phyloP scores from a whole-genome alignment of 2,797 vertebrate species.

The Fundulus diaphanus region DNA sequence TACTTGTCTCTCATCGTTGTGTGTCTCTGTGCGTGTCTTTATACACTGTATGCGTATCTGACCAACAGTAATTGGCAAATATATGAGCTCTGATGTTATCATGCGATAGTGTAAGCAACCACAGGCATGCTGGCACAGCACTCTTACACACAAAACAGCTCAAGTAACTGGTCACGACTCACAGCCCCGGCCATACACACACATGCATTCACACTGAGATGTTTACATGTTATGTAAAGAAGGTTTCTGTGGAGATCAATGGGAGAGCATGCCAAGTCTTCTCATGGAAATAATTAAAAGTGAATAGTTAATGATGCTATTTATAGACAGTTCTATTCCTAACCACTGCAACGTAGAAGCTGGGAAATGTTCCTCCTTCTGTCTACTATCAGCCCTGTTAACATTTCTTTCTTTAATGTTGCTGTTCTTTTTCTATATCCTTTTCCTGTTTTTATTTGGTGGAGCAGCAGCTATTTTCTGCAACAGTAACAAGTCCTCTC shows the following conservation, averaged over 20 bases:
- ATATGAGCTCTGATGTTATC: slow-evolving; percentile 35
- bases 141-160: slow-evolving; percentile 31
- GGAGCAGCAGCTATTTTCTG: slow-evolving; percentile 12
- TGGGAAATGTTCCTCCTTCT: slow-evolving; percentile 53
- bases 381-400: slow-evolving; percentile 43
- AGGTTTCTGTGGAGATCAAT: slow-evolving; percentile 64
- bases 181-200: slow-evolving; percentile 22
- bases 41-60: no score
- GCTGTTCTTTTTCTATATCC: slow-evolving; percentile 9
- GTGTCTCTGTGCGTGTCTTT: slow-evolving; percentile 12
- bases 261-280: slow-evolving; percentile 56
- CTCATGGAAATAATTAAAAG: slow-evolving; percentile 76
- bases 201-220: slow-evolving; percentile 16
- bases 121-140: slow-evolving; percentile 44
- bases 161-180: not conserved
- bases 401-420: slow-evolving; percentile 16
- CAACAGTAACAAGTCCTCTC: slow-evolving; percentile 26
- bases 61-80: slow-evolving; percentile 36
- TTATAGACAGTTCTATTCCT: slow-evolving; percentile 80
- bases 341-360: slow-evolving; percentile 67
- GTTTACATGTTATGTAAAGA: slow-evolving; percentile 52
- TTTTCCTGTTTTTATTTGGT: slow-evolving; percentile 1
- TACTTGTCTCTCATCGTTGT: not conserved
- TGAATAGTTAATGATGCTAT: slow-evolving; percentile 80
- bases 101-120: slow-evolving; percentile 33